Evolutionary conservation across 2,797 vertebrate genomes (phyloP).

Genomic region (Hipposideros larvatus): DNA sequence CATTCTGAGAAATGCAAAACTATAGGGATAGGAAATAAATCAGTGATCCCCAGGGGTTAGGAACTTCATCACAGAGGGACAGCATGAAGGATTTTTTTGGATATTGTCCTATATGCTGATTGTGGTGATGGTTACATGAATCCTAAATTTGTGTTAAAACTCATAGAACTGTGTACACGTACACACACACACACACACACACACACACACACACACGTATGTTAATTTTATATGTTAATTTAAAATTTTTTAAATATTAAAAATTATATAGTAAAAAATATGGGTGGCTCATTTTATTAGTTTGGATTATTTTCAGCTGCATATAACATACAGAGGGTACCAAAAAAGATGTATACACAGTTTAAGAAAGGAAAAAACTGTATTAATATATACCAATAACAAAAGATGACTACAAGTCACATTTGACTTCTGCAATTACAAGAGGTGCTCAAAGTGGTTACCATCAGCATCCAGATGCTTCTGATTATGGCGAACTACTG

Average conservation of each 20-base stretch:
- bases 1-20: background rate
- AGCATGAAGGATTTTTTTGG: background rate
- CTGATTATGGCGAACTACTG: no score
- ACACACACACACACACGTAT: background rate
- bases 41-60: background rate
- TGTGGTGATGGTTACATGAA: background rate
- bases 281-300: background rate
- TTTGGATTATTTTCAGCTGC: background rate
- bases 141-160: conserved; percentile 8
- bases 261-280: background rate
- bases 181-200: no score
- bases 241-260: background rate
- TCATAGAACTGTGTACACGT: background rate
- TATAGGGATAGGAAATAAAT: background rate
- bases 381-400: no score
- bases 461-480: no score
- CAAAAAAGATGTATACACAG: no score
- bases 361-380: no score
- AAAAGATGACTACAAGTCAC: no score
- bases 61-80: background rate
- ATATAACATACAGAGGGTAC: background rate
- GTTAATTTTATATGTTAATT: background rate
- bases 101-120: background rate
- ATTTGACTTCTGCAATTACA: no score
- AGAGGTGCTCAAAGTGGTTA: no score